Evolutionary conservation across 2,797 vertebrate genomes (phyloP).

Genomic region (Pseudomugil gertrudae): DNA sequence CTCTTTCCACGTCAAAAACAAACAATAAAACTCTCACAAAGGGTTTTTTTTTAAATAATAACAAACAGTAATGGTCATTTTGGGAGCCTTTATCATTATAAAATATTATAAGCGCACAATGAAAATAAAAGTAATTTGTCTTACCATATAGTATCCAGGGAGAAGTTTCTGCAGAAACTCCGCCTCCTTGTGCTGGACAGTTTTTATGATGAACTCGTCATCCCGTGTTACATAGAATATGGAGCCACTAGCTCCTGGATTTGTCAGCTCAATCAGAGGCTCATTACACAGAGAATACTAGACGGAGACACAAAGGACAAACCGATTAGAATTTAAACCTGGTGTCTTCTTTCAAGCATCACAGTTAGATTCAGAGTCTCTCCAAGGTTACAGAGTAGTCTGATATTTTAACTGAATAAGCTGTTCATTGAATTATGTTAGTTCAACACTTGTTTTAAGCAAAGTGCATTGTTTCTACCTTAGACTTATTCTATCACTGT

Average conservation of each 20-base stretch:
- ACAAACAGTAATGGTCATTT: no score
- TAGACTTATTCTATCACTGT: not conserved
- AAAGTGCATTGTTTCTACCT: not conserved
- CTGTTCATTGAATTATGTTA: not conserved
- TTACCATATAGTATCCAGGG: slow-evolving; percentile 97
- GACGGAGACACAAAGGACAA: slow-evolving; percentile 27
- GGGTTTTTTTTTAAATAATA: no score
- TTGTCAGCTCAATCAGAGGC: slow-evolving; percentile 93
- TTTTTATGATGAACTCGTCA: slow-evolving; percentile 98
- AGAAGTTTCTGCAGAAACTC: slow-evolving; percentile 98
- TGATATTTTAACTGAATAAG: not conserved
- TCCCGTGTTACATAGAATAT: slow-evolving; percentile 97
- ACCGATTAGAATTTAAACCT: not conserved
- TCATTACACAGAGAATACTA: slow-evolving; percentile 96
- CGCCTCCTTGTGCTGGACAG: slow-evolving; percentile 95
- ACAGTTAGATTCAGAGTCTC: not conserved
- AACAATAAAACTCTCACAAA: no score
- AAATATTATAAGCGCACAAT: not conserved
- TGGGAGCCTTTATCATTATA: not conserved
- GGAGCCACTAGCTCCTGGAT: slow-evolving; percentile 95
- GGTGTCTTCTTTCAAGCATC: not conserved
- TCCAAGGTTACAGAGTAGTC: not conserved
- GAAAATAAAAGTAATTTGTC: slow-evolving; percentile 33
- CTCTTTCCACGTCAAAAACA: no score
- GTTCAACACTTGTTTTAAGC: not conserved